A percentile compares a stretch with the other conserved stretches of the same genome.
Evolutionary conservation across 1,140 invertebrate species (phyloP).

Genomic region (Drosophila elegans): DNA sequence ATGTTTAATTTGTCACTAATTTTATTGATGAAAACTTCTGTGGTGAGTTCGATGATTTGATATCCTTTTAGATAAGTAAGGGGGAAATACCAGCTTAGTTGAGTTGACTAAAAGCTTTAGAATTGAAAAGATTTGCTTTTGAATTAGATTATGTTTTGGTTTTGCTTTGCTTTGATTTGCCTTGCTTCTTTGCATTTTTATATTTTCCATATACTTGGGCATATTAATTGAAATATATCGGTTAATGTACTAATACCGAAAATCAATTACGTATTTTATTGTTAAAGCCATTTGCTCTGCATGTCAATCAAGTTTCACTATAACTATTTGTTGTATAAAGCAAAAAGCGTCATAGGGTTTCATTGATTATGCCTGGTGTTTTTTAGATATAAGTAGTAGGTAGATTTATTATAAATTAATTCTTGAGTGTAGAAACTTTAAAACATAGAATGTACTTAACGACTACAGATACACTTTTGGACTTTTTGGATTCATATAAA

Average conservation of each 20-base stretch:
- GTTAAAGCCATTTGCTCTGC: constrained; percentile 65
- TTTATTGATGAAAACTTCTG: constrained; percentile 40
- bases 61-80: constrained; percentile 32
- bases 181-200: constrained; percentile 19
- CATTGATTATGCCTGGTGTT: constrained; percentile 68
- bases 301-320: constrained; percentile 46
- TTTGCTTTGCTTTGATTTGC: constrained; percentile 38
- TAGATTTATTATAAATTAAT: constrained; percentile 60
- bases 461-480: constrained; percentile 45
- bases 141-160: constrained; percentile 34
- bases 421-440: constrained; percentile 62
- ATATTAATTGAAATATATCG: constrained; percentile 32
- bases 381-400: constrained; percentile 40
- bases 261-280: constrained; percentile 59
- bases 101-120: constrained; percentile 22
- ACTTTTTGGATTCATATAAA: constrained; percentile 39
- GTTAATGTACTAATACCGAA: constrained; percentile 23
- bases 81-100: constrained; percentile 49
- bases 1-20: constrained; percentile 35
- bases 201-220: constrained; percentile 16
- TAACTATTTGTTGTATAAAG: constrained; percentile 59
- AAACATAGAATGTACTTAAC: constrained; percentile 61
- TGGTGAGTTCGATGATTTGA: constrained; percentile 37
- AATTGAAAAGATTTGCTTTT: constrained; percentile 40
- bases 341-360: constrained; percentile 60